A percentile compares a stretch with the other conserved stretches of the same genome.
These are phyloP conservation scores for Zaprionus lachaisei DNA, from an alignment of 1,140 invertebrate species.

Conservation along the genomic window DNA sequence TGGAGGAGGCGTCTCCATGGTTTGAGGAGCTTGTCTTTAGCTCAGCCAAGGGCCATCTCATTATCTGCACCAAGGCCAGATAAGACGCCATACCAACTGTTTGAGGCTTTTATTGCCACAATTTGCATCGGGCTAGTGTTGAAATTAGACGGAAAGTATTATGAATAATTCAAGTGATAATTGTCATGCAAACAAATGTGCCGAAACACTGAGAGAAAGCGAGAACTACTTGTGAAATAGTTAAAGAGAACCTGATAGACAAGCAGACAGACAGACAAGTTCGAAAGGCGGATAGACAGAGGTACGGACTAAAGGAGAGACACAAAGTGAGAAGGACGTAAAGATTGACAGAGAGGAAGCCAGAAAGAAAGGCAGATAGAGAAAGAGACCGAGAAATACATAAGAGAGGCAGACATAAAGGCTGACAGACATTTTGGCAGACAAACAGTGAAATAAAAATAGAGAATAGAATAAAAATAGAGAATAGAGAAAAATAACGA, in stretches of 20 bases:
- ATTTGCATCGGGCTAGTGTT: constrained; percentile 32
- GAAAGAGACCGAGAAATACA: not conserved
- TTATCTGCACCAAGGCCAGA: constrained; percentile 4
- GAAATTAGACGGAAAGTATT: constrained; percentile 58
- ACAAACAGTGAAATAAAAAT: no score
- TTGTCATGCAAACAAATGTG: constrained; percentile 53
- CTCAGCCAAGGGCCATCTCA: not conserved
- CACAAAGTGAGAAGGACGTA: no score
- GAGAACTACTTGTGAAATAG: not conserved
- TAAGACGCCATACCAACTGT: constrained; percentile 19
- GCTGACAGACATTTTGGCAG: no score
- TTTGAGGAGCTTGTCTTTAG: not conserved
- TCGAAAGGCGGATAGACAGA: not conserved
- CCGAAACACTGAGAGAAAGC: constrained; percentile 16
- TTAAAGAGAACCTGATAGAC: not conserved
- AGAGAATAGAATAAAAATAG: no score
- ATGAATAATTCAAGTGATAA: constrained; percentile 65
- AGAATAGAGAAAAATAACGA: no score
- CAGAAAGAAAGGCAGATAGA: not conserved
- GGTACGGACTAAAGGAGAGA: not conserved
- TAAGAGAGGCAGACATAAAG: not conserved
- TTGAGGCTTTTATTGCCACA: constrained; percentile 39
- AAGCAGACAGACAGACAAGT: not conserved
- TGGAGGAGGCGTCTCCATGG: constrained; percentile 31
- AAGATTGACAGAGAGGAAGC: not conserved